Conservation (phyloP, 2,797 vertebrate species). For the Petrocephalus schoutedeni region DNA sequence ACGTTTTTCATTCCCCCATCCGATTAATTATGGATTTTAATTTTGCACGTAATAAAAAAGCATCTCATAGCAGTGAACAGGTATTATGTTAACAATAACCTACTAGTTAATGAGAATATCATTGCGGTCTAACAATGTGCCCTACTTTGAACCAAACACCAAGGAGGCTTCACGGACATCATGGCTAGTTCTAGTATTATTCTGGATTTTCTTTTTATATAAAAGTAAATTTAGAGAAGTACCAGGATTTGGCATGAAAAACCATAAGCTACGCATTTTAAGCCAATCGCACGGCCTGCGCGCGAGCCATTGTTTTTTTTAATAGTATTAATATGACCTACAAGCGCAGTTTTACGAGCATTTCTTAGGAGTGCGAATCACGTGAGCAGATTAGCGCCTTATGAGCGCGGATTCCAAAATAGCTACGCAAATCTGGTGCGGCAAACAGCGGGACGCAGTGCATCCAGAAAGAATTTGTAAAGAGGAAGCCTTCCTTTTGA, state of each 20-base stretch:
- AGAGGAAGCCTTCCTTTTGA: conserved; percentile 18
- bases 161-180: background rate
- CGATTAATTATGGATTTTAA: background rate
- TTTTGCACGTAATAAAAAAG: background rate
- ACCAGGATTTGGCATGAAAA: background rate
- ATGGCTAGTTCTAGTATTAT: background rate
- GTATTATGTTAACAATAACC: background rate
- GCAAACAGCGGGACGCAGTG: background rate
- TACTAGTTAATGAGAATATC: background rate
- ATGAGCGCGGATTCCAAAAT: background rate
- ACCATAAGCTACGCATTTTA: background rate
- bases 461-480: conserved; percentile 15
- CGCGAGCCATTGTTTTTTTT: background rate
- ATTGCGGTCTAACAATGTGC: background rate
- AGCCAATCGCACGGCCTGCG: background rate
- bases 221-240: background rate
- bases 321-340: background rate
- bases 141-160: background rate
- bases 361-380: background rate
- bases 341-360: background rate
- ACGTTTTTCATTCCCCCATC: background rate
- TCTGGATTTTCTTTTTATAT: conserved; percentile 9
- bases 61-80: background rate
- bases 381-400: background rate
- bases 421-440: background rate